Evolutionary conservation across 2,888 invertebrate species (phyloP).

Genomic region (Drosophila pseudotalamancana): DNA sequence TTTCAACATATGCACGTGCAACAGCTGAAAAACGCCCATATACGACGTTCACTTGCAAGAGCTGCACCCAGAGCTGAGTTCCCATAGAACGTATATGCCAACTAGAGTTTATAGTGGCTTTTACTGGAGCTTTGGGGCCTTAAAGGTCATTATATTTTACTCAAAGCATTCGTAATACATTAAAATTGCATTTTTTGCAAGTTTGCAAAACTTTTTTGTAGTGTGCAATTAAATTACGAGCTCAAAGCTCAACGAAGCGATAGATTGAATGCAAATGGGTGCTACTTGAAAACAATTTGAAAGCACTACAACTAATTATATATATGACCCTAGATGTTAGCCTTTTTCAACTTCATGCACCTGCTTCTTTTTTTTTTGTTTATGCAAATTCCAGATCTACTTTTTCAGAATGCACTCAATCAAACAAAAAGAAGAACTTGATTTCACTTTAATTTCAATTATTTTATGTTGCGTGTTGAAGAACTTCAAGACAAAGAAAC

Average conservation of each 20-base stretch:
- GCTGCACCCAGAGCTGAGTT: background rate
- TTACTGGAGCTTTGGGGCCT: too few relatives aligned
- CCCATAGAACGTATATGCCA: background rate
- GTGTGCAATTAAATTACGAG: constrained; percentile 12
- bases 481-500: too few relatives aligned
- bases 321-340: constrained; percentile 7
- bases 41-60: background rate
- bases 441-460: too few relatives aligned
- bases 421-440: too few relatives aligned
- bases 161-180: background rate
- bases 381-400: too few relatives aligned
- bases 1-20: background rate
- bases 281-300: background rate
- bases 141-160: too few relatives aligned
- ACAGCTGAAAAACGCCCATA: background rate
- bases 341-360: background rate
- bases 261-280: constrained; percentile 9
- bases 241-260: constrained; percentile 11
- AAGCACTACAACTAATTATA: constrained; percentile 3
- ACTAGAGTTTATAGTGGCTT: too few relatives aligned
- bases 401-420: too few relatives aligned
- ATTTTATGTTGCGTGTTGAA: background rate
- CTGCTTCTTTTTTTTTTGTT: too few relatives aligned
- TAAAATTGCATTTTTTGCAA: background rate
- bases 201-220: constrained; percentile 1